Percentiles rank a stretch among this genome's conserved stretches.
Conservation (phyloP, 2,113 vertebrate genomes). For the Micromys minutus region DNA sequence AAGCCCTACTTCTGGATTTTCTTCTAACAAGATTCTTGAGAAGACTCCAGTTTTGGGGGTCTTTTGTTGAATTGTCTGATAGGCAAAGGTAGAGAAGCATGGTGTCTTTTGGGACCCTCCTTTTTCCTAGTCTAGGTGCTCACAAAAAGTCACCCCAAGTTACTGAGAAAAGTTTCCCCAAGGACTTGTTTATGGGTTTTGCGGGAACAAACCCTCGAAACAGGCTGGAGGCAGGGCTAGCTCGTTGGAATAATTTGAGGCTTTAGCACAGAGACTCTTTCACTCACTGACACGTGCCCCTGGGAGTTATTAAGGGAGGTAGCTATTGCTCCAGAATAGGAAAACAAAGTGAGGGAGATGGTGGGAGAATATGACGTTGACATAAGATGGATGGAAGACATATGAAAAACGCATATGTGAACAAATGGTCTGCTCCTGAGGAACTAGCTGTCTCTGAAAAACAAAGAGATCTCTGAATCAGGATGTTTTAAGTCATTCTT, state of each 20-base stretch:
- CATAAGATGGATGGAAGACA: not conserved
- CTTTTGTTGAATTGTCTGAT: not conserved
- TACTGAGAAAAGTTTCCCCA: no score
- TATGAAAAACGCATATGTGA: not conserved
- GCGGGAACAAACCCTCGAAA: not conserved
- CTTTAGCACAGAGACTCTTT: not conserved
- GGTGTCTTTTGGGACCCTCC: not conserved
- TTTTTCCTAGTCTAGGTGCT: not conserved
- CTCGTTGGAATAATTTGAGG: not conserved
- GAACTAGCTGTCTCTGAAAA: not conserved
- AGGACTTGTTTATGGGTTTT: not conserved
- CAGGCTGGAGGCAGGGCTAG: no score
- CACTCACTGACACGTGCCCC: not conserved
- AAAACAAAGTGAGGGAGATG: not conserved
- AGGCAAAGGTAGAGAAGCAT: not conserved
- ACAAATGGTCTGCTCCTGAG: not conserved
- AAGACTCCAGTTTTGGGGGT: not conserved
- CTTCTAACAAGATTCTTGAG: not conserved
- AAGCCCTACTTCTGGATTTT: not conserved
- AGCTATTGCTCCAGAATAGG: not conserved
- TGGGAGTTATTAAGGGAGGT: not conserved
- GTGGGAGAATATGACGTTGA: no score
- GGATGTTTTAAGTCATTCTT: not conserved
- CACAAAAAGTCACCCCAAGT: not conserved
- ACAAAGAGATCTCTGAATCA: not conserved